Conservation (phyloP, 2,113 vertebrate species). For the Eulemur rufifrons region DNA sequence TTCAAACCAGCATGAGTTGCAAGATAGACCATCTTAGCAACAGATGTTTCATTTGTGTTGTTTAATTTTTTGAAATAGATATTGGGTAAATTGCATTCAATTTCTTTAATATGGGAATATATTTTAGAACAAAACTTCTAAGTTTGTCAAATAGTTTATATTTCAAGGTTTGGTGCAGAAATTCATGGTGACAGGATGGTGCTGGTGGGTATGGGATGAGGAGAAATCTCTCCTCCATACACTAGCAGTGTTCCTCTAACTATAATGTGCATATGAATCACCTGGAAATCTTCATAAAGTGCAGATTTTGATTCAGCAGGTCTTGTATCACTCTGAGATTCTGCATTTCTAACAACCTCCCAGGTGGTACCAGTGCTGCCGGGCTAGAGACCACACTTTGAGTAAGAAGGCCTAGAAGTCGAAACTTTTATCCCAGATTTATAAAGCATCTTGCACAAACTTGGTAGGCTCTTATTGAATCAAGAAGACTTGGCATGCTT, state of each 20-base stretch:
- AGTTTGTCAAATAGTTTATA: background rate
- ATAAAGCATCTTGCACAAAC: background rate
- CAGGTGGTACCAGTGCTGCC: background rate
- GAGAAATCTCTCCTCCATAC: background rate
- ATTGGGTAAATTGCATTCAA: background rate
- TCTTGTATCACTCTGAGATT: background rate
- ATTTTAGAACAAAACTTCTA: slow-evolving; percentile 18
- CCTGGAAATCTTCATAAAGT: background rate
- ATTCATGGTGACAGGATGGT: background rate
- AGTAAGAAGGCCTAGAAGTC: background rate
- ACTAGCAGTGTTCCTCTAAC: background rate
- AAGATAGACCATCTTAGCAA: background rate
- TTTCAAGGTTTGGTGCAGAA: background rate
- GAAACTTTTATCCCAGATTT: background rate
- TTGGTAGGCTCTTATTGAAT: background rate
- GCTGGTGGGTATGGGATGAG: background rate
- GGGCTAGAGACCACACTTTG: background rate
- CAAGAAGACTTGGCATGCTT: background rate
- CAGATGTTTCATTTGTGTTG: background rate
- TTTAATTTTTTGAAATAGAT: slow-evolving; percentile 2
- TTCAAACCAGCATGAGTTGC: background rate
- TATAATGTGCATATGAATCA: background rate
- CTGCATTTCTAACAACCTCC: background rate
- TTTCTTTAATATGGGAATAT: background rate
- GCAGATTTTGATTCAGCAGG: background rate